Conservation (phyloP, 2,888 invertebrate genomes). For the Adelognathus sp. region DNA sequence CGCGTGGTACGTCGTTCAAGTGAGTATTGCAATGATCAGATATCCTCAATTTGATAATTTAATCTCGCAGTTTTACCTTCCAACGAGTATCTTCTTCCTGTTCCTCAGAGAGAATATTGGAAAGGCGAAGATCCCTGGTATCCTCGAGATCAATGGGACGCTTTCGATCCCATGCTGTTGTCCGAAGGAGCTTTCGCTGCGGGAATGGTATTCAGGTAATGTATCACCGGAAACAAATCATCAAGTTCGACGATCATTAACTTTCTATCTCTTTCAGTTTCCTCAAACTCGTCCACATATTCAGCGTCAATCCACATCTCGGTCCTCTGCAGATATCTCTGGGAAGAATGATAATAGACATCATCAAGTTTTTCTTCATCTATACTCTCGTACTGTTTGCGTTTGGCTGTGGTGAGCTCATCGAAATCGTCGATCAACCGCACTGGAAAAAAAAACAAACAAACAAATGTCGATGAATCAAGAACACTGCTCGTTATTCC, state of each 20-base stretch:
- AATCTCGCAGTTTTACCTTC: slow-evolving; percentile 53
- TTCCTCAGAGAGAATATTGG: slow-evolving; percentile 86
- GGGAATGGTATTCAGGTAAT: slow-evolving; percentile 94
- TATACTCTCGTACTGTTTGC: slow-evolving; percentile 96
- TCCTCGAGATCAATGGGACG: slow-evolving; percentile 95
- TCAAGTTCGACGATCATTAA: background rate
- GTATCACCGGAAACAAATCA: background rate
- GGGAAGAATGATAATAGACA: slow-evolving; percentile 96
- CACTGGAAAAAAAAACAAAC: too few relatives aligned
- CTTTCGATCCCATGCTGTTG: slow-evolving; percentile 96
- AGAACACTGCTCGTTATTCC: too few relatives aligned
- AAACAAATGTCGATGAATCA: too few relatives aligned
- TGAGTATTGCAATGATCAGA: slow-evolving; percentile 79
- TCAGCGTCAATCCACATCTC: slow-evolving; percentile 97
- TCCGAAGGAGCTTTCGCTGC: slow-evolving; percentile 98
- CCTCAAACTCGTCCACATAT: slow-evolving; percentile 97
- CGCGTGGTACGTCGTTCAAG: slow-evolving; percentile 95
- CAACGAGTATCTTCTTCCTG: slow-evolving; percentile 53
- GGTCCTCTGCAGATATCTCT: slow-evolving; percentile 97
- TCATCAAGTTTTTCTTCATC: slow-evolving; percentile 97
- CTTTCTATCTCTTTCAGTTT: slow-evolving; percentile 84
- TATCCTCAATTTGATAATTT: background rate
- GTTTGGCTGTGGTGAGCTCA: slow-evolving; percentile 96
- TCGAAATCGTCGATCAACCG: too few relatives aligned
- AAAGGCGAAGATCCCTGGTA: slow-evolving; percentile 90